Evolutionary conservation across 2,888 invertebrate species (phyloP), one percentile per base, ranked within the genome.

Genomic region (Synanthedon myopaeformis): DNA sequence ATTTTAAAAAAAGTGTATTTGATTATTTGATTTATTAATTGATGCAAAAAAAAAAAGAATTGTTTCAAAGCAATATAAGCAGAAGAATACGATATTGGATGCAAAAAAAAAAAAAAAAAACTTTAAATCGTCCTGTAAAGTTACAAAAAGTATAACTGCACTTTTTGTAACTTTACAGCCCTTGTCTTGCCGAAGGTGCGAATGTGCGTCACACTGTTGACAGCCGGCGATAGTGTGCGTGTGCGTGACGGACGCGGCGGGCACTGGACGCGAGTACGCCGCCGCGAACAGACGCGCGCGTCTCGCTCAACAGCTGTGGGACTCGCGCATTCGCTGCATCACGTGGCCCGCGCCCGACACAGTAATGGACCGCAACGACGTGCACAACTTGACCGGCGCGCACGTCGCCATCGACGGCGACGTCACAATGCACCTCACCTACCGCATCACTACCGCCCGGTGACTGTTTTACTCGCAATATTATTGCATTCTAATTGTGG

Each of bases 261-360:
- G 74, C 23, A 66, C 58, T 13, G 72, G 74, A 0, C 67, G 71
- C 5, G 76, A 73, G 4, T 76, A 78, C 0, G 56, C 58, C 1
- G 67, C 67, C 1, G 77, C 79, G 0, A 54, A 60, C 0, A 57
- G 66, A 0, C 67, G 77, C 0, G 83, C 78, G 0, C 61, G 58
- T 1, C 58, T 83, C 0, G 78, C 76, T 2, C 60, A 67, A 0
- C 74, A 92, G 50, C 82, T 96, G 11, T 95, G 96, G 94, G 81
- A 89, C 0, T 89, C 90, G 1, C 94, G 94, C 1, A 88, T 94
- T 54, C 88, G 89, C 56, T 62, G 64, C 53, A 66, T 59, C 54
- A 51, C 61, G 0, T 73, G 72, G 70, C 56, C 69, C 3, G 56
- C 61, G 0, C 76, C 71, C 56, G 76, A 82, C 6, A 14, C 45